Conservation (phyloP, 2,113 vertebrate genomes). For the Rhea americana region DNA sequence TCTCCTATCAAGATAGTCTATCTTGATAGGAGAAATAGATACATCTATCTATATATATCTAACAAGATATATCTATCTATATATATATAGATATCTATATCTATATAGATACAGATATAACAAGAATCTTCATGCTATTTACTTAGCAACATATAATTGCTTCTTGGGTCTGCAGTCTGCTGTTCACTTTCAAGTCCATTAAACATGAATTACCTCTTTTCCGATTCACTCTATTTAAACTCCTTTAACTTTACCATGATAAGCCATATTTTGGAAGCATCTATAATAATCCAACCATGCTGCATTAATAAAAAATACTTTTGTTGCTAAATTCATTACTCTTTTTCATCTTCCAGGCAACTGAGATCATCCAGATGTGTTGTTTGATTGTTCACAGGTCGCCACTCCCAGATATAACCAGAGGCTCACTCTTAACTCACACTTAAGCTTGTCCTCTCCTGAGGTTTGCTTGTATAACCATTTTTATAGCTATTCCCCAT, state of each 20-base stretch:
- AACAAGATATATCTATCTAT: too few species aligned
- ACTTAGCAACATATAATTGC: background rate
- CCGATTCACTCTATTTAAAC: background rate
- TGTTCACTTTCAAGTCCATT: constrained; percentile 14
- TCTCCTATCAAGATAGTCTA: background rate
- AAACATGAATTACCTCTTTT: background rate
- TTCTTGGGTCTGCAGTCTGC: background rate
- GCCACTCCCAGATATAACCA: background rate
- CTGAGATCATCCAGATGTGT: background rate
- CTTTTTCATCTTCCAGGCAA: background rate
- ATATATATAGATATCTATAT: too few species aligned
- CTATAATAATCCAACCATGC: background rate
- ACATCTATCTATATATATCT: too few species aligned
- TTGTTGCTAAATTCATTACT: background rate
- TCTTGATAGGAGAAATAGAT: too few species aligned
- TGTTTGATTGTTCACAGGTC: background rate
- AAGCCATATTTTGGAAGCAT: background rate
- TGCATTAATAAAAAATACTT: background rate
- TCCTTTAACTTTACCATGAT: background rate
- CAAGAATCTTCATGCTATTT: background rate
- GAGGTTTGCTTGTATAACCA: background rate
- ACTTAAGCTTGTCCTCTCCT: background rate
- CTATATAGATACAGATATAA: background rate
- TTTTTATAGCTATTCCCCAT: background rate
- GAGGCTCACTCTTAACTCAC: background rate